phyloP scores from a whole-genome alignment of 2,113 vertebrate species.

The Centrocercus urophasianus region DNA sequence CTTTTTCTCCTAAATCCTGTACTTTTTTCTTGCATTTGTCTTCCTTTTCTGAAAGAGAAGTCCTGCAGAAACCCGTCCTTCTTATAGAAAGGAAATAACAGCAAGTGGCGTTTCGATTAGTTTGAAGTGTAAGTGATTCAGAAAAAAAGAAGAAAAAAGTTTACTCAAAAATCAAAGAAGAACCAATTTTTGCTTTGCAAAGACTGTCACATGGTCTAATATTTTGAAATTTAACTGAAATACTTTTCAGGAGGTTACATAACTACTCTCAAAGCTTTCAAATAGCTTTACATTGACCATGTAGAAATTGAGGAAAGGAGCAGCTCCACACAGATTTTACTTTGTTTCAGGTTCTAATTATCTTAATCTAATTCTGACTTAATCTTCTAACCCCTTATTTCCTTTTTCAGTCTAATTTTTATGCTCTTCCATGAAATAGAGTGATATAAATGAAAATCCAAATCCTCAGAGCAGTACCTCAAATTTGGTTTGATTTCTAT shows the following conservation, averaged over 20 bases:
- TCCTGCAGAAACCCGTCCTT: neutral
- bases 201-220: neutral
- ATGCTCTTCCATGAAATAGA: neutral
- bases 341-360: slow-evolving; percentile 2
- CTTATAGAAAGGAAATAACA: neutral
- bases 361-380: neutral
- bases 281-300: neutral
- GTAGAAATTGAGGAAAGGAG: neutral
- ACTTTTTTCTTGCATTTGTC: neutral
- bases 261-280: neutral
- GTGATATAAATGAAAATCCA: neutral
- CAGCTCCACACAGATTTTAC: neutral
- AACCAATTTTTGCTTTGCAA: neutral
- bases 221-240: neutral
- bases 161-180: neutral
- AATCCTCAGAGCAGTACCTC: neutral
- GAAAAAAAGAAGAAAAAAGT: neutral
- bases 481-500: too few species aligned
- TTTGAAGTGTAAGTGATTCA: neutral
- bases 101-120: neutral
- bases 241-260: neutral
- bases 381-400: neutral
- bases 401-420: neutral
- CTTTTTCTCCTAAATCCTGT: neutral
- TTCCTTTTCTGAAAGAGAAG: neutral